Conservation (phyloP, 2,888 invertebrate species). For the Anaspis maculata region DNA sequence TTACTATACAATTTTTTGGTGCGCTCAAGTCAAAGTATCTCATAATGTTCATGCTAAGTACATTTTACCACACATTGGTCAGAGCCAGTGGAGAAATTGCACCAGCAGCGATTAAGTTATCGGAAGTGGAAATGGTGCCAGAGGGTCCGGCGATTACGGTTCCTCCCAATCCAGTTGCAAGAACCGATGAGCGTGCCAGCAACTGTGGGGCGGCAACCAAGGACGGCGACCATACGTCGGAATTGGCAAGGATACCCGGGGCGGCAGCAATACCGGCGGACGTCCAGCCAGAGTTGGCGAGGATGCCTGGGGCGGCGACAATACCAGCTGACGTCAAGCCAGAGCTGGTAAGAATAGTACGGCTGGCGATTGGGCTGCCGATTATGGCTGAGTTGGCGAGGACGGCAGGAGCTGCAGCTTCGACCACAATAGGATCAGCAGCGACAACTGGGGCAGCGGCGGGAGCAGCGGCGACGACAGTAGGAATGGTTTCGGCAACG, state of each 20-base stretch:
- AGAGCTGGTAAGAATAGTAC: conserved; percentile 1
- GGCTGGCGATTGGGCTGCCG: no score
- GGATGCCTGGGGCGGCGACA: conserved; percentile 1
- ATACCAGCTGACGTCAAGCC: background rate
- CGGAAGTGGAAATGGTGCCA: conserved; percentile 24
- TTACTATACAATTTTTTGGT: no score
- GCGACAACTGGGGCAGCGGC: conserved; percentile 1
- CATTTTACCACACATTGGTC: background rate
- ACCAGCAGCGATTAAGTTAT: background rate
- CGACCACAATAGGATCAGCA: conserved; percentile 1
- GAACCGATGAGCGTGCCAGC: background rate
- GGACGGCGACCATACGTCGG: no score
- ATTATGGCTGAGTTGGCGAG: no score
- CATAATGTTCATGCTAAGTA: no score
- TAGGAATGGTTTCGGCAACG: conserved; percentile 13
- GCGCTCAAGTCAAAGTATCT: no score
- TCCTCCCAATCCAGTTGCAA: conserved; percentile 1
- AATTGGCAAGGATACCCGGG: background rate
- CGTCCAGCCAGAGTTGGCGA: conserved; percentile 2
- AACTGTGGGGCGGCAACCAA: background rate
- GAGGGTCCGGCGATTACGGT: conserved; percentile 26
- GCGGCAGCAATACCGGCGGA: background rate
- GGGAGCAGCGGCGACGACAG: conserved; percentile 10
- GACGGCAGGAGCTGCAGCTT: background rate
- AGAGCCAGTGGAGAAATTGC: background rate